Base-by-base conservation (phyloP, 2,113 vertebrate genomes). In the Odocoileus hemionus region DNA sequence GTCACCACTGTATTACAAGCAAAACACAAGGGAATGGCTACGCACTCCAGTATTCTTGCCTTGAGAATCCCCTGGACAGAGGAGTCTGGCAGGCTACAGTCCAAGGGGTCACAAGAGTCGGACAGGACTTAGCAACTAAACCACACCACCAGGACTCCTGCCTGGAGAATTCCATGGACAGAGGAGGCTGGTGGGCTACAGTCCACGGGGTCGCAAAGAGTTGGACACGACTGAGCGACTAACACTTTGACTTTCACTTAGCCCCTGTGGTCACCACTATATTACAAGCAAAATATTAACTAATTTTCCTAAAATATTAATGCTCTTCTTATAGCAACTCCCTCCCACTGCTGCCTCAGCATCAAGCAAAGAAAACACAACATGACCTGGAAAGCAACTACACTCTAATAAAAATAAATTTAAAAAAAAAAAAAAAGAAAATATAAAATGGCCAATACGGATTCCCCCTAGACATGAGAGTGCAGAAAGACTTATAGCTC, bases 271-370 rank as follows among this genome's bases (percentile, higher is more conserved):
- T 43, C 70, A 76, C 23, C 70, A 14, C 70, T 26, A 26, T 76
- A 76, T 43, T 43, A 26, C 70, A 76, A 43, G 39, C 21, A 76
- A 74, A 74, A 76, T 21, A 76, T 43, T 84, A 30, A 88, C 23
- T 57, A 60, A 85, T 70, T 95, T 93, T 64, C 82, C 87, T 67
- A 95, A 89, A 83, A 70, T 60, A 57, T 45, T 52, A 67, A 97
- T 4, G 36, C 9, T 76, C 16, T 13, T 87, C 14, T 92, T 76
- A 82, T 4, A 76, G n/a, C 15, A 88, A 7, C 33, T 79, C 11
- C 64, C 58, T 82, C 33, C 45, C 43, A 36, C 19, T 80, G 55
- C 50, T 60, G 43, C 76, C 33, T 45, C 8, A 33, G 39, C 26
- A 54, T 82, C 57, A 61, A 57, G 74, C 47, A n/a, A 93, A 90